phyloP scores from a whole-genome alignment of 2,888 invertebrate species.

The Portevinia maculata region DNA sequence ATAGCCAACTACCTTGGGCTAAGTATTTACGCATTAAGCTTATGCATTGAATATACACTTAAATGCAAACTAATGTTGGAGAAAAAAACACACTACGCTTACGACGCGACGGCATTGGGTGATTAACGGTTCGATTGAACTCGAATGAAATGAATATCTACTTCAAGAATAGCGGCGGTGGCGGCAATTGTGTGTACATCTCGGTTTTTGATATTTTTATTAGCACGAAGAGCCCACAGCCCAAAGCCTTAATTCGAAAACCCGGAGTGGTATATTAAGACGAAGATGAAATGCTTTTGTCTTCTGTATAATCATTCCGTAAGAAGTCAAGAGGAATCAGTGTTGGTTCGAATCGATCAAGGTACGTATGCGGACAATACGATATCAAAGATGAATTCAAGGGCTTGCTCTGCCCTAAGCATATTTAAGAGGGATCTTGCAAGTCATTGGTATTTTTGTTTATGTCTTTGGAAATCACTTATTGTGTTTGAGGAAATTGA shows the following conservation, averaged over 20 bases:
- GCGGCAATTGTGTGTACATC: constrained; percentile 43
- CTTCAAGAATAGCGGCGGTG: constrained; percentile 41
- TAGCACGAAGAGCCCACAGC: constrained; percentile 54
- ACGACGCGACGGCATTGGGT: constrained; percentile 52
- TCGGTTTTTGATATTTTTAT: constrained; percentile 52
- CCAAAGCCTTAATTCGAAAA: constrained; percentile 37
- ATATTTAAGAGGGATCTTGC: constrained; percentile 33
- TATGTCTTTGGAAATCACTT: constrained; percentile 56
- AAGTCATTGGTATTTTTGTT: constrained; percentile 66
- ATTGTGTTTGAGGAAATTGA: constrained; percentile 48
- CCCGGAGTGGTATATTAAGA: constrained; percentile 51
- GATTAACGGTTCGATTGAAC: constrained; percentile 65
- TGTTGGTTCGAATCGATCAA: constrained; percentile 10
- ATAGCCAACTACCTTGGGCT: constrained; percentile 66
- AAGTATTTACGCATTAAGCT: constrained; percentile 54
- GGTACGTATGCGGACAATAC: constrained; percentile 40
- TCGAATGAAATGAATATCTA: constrained; percentile 18
- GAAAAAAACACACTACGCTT: constrained; percentile 30
- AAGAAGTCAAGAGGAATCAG: constrained; percentile 45
- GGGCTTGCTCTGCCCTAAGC: constrained; percentile 58
- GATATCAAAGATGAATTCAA: constrained; percentile 56
- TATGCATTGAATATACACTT: constrained; percentile 52
- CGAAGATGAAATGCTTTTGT: constrained; percentile 63
- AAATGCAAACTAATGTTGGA: constrained; percentile 25
- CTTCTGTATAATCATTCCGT: constrained; percentile 43